Conservation (phyloP, 1,140 invertebrate species). For the Drosophila tsacasi region DNA sequence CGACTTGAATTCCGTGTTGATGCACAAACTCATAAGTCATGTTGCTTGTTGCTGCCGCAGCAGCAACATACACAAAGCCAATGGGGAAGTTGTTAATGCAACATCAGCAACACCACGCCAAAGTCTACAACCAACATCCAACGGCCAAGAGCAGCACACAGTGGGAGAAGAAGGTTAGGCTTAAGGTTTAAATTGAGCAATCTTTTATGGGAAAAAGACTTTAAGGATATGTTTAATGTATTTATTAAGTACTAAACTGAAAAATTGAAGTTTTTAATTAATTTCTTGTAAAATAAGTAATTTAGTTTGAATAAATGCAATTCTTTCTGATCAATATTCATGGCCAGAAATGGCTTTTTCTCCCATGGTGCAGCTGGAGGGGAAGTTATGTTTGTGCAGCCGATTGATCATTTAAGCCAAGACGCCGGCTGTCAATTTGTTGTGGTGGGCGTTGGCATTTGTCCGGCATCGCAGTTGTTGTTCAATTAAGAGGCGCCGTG, state of each 20-base stretch:
- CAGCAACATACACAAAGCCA: constrained; percentile 52
- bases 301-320: not conserved
- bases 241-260: not conserved
- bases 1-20: constrained; percentile 75
- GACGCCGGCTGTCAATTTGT: constrained; percentile 71
- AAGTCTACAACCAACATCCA: constrained; percentile 2
- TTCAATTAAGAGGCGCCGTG: constrained; percentile 70
- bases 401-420: constrained; percentile 82
- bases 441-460: constrained; percentile 74
- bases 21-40: constrained; percentile 81
- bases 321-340: no score
- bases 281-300: no score
- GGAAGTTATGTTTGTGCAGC: constrained; percentile 66
- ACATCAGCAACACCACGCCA: constrained; percentile 43
- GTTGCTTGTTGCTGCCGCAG: constrained; percentile 52
- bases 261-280: no score
- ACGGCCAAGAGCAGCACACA: constrained; percentile 1
- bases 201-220: not conserved
- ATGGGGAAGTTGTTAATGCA: constrained; percentile 81
- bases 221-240: not conserved
- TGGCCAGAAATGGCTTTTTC: not conserved
- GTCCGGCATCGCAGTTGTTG: constrained; percentile 52
- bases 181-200: no score
- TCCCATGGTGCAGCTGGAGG: constrained; percentile 1
- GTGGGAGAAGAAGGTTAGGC: not conserved